A percentile compares a stretch with the other conserved stretches of the same genome.
phyloP scores from a whole-genome alignment of 2,797 vertebrate species.

The Picus viridis region DNA sequence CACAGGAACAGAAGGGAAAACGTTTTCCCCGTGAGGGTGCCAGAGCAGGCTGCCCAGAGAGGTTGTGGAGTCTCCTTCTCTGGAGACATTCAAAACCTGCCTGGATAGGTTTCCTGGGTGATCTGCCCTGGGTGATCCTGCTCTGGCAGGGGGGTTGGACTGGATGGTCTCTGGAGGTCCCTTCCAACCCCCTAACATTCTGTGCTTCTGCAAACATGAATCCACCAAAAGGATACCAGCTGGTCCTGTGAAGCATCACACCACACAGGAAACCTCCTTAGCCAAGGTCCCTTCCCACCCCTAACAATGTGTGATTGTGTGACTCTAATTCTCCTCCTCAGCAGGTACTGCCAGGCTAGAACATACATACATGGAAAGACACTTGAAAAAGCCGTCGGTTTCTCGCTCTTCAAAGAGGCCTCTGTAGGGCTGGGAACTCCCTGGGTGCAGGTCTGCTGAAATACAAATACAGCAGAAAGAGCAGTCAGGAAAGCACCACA shows the following conservation, averaged over 20 bases:
- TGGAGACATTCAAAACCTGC: no score
- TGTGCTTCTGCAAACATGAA: neutral
- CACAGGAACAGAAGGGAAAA: no score
- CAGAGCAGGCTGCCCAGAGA: no score
- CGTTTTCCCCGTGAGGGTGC: no score
- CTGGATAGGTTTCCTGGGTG: no score
- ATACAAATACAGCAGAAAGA: constrained; percentile 14
- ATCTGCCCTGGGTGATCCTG: no score
- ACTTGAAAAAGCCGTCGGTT: constrained; percentile 79
- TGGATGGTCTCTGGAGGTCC: no score
- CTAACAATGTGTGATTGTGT: no score
- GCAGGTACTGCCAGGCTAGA: neutral
- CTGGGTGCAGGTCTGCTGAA: constrained; percentile 70
- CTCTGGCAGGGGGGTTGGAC: no score
- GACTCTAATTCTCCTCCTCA: neutral
- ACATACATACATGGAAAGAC: constrained; percentile 81
- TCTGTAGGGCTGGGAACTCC: constrained; percentile 41
- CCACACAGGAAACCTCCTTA: neutral
- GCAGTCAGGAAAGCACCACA: neutral
- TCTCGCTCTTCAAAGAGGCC: constrained; percentile 74
- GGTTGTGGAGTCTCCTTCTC: no score
- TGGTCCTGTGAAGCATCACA: neutral
- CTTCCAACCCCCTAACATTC: no score
- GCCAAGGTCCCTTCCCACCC: neutral
- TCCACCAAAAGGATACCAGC: neutral